phyloP scores from a whole-genome alignment of 2,888 invertebrate species.

The Prenolepis imparis region DNA sequence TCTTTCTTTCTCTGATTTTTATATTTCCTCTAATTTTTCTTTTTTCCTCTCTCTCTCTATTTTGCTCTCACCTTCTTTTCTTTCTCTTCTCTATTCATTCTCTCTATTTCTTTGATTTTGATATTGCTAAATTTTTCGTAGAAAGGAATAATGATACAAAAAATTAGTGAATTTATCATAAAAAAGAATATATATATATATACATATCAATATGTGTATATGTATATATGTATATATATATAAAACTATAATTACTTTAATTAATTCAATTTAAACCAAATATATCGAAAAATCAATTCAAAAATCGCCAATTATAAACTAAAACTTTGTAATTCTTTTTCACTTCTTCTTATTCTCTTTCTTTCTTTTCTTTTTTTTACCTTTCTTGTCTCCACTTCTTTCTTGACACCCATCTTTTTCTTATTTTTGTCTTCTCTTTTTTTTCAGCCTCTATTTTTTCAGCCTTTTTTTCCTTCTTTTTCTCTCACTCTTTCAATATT shows the following conservation, averaged over 20 bases:
- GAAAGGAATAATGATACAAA: neutral
- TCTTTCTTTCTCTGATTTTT: slow-evolving; percentile 22
- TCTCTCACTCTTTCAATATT: neutral
- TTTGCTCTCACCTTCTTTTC: slow-evolving; percentile 51
- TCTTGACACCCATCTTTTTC: slow-evolving; percentile 1
- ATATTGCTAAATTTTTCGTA: slow-evolving; percentile 19
- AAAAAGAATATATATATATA: neutral
- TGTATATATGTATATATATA: slow-evolving; percentile 1
- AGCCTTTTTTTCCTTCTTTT: slow-evolving; percentile 24
- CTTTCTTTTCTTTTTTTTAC: slow-evolving; percentile 18
- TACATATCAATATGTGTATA: neutral
- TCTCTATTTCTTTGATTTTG: slow-evolving; percentile 15
- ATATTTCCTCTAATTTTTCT: neutral
- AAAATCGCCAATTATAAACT: slow-evolving; percentile 9
- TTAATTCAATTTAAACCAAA: neutral
- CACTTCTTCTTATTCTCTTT: slow-evolving; percentile 4
- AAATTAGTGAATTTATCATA: neutral
- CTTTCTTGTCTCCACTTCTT: neutral
- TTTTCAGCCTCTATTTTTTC: neutral
- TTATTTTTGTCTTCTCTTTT: slow-evolving; percentile 15
- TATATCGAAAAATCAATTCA: neutral
- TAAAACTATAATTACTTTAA: neutral
- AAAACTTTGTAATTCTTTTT: slow-evolving; percentile 48
- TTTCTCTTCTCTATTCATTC: slow-evolving; percentile 54
- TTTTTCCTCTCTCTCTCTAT: slow-evolving; percentile 26